phyloP scores from a whole-genome alignment of 2,888 invertebrate genomes.

The Leptothorax acervorum region DNA sequence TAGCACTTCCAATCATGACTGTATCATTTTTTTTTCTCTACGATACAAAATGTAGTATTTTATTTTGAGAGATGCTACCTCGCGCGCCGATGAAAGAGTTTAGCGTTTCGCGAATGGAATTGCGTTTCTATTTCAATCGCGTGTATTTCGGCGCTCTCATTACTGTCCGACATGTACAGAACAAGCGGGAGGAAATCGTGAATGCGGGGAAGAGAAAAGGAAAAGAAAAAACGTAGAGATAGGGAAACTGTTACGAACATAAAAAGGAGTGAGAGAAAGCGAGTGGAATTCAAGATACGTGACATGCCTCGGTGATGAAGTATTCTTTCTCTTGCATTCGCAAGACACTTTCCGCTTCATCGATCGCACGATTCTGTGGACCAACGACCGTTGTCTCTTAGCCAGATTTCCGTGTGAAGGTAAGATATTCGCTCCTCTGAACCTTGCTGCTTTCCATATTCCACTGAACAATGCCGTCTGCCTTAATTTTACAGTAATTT shows the following conservation, averaged over 20 bases:
- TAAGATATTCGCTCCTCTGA: conserved; percentile 3
- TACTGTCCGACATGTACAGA: conserved; percentile 20
- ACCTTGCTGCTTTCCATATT: background rate
- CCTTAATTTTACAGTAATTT: conserved; percentile 9
- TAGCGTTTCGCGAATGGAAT: background rate
- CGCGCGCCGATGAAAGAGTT: background rate
- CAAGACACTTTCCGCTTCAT: conserved; percentile 48
- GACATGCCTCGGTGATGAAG: conserved; percentile 48
- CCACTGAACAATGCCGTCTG: background rate
- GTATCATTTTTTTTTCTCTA: background rate
- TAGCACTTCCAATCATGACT: background rate
- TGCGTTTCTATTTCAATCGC: conserved; percentile 15
- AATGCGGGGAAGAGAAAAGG: background rate
- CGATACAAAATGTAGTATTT: background rate
- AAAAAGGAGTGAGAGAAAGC: background rate
- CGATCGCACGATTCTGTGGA: conserved; percentile 28
- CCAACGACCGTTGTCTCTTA: conserved; percentile 29
- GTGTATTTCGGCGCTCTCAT: conserved; percentile 11
- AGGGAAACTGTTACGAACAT: conserved; percentile 33
- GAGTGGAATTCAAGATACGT: conserved; percentile 52
- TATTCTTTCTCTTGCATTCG: conserved; percentile 46
- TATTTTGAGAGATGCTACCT: background rate
- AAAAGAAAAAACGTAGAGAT: background rate
- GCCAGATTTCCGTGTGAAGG: conserved; percentile 15
- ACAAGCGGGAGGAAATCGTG: conserved; percentile 27